A percentile compares a stretch with the other conserved stretches of the same genome.
Conservation (phyloP, 1,140 invertebrate genomes). For the Aphelinus atriplicis region DNA sequence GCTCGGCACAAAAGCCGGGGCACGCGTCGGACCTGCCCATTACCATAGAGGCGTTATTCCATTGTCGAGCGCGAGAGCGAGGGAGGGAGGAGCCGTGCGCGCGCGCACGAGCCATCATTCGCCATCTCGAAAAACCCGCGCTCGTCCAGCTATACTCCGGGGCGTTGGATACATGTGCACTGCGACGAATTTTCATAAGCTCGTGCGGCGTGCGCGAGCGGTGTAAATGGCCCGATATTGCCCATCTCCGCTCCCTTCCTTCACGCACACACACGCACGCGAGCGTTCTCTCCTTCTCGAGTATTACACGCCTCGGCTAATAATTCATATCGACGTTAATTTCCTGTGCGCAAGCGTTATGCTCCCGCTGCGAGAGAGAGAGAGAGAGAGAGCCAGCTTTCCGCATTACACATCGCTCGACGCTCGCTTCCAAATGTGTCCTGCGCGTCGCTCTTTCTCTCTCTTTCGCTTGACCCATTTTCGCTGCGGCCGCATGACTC, state of each 20-base stretch:
- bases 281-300: too few species aligned
- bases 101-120: background rate
- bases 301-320: background rate
- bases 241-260: background rate
- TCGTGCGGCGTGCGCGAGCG: background rate
- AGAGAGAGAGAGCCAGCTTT: background rate
- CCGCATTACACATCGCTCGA: background rate
- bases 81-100: background rate
- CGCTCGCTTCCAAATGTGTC: background rate
- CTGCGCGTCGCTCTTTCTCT: slow-evolving; percentile 11
- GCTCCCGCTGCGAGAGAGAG: too few species aligned
- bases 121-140: background rate
- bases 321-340: slow-evolving; percentile 26
- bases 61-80: background rate
- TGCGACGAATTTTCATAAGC: background rate
- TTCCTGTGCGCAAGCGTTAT: background rate
- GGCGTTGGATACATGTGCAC: background rate
- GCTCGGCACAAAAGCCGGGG: slow-evolving; percentile 6
- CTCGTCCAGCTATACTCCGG: background rate
- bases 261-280: background rate
- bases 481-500: background rate
- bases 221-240: slow-evolving; percentile 1
- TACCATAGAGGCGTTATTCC: slow-evolving; percentile 10
- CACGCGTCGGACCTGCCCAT: background rate
- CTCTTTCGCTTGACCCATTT: slow-evolving; percentile 7